Conservation (phyloP, 2,797 vertebrate species). For the Propithecus perrieri region DNA sequence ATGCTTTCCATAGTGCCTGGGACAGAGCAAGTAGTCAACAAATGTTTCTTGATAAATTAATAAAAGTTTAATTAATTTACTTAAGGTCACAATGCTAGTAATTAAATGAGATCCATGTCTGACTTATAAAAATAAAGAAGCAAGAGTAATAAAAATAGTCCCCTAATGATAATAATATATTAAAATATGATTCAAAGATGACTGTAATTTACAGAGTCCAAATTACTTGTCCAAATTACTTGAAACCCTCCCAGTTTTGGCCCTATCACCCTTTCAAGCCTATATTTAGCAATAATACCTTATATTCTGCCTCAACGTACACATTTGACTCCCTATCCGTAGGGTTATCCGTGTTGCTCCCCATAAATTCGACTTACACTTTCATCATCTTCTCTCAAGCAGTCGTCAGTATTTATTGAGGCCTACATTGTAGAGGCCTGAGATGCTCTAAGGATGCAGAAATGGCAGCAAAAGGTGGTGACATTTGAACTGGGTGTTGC, state of each 20-base stretch:
- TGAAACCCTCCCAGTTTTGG: neutral
- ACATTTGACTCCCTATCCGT: neutral
- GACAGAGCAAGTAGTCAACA: neutral
- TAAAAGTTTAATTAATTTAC: neutral
- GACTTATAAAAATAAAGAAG: constrained; percentile 25
- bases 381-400: neutral
- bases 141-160: neutral
- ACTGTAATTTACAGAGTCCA: neutral
- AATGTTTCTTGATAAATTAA: neutral
- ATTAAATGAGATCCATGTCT: neutral
- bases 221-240: neutral
- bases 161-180: neutral
- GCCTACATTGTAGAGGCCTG: neutral
- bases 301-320: too few relatives aligned
- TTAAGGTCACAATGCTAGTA: neutral
- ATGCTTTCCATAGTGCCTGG: neutral
- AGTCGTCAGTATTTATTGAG: constrained; percentile 14
- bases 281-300: neutral
- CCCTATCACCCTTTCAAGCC: neutral
- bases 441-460: neutral
- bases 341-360: neutral
- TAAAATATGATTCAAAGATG: neutral
- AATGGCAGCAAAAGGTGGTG: neutral
- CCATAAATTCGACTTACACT: neutral
- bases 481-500: neutral